A percentile compares a stretch with the other conserved stretches of the same genome.
These are phyloP conservation scores for Acanthochromis polyacanthus DNA, from an alignment of 2,113 vertebrate genomes.

Conservation along the genomic window DNA sequence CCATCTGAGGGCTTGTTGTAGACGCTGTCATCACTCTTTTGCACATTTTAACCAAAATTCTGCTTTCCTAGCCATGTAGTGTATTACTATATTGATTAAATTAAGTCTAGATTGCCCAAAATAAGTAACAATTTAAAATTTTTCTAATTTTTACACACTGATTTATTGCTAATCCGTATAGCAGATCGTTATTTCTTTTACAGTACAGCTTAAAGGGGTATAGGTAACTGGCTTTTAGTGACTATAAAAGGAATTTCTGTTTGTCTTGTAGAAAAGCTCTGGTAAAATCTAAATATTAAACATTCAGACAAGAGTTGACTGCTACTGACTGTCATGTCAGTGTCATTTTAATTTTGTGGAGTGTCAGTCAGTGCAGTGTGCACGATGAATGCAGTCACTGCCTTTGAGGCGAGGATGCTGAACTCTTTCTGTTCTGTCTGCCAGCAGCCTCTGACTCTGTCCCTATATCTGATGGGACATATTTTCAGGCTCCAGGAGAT, in stretches of 20 bases:
- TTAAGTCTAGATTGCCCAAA: too few species aligned
- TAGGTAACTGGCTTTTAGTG: too few species aligned
- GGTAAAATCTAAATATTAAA: background rate
- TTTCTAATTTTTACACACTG: too few species aligned
- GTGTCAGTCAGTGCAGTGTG: background rate
- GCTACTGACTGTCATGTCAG: background rate
- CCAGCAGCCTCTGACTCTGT: background rate
- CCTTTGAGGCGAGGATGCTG: constrained; percentile 7
- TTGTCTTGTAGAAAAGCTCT: background rate
- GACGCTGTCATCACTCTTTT: too few species aligned
- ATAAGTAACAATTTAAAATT: too few species aligned
- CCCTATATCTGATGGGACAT: background rate
- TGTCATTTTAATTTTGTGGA: constrained; percentile 1
- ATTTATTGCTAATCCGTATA: too few species aligned
- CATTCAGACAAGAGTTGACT: background rate
- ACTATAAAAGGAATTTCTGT: background rate
- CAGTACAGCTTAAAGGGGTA: too few species aligned
- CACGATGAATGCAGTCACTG: constrained; percentile 19
- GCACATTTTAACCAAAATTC: too few species aligned
- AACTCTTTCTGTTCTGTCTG: background rate
- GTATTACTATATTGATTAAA: too few species aligned
- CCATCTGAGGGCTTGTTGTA: too few species aligned
- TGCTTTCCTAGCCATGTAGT: too few species aligned
- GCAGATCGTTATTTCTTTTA: too few species aligned
- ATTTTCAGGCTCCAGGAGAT: background rate